Evolutionary conservation across 2,888 invertebrate species (phyloP), one percentile per base, ranked within the genome.

Genomic region (Linnaemya vulpina): DNA sequence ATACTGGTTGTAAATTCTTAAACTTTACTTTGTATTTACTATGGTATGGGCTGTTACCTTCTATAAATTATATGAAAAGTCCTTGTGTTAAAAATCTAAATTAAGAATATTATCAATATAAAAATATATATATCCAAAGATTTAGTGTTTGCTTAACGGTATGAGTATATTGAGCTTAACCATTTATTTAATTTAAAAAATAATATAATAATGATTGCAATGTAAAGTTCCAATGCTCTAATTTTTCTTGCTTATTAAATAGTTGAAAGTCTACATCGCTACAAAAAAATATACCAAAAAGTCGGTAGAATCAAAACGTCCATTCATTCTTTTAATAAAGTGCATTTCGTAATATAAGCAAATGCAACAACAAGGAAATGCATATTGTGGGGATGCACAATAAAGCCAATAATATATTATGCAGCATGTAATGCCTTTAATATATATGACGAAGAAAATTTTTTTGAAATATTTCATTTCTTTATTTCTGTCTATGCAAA

Each of bases 391-490:
- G 8, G 40, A 43, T 17, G 11, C 49, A 67, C 46, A 80, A 22
- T 67, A 80, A 67, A 67, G 67, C 74, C 22, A 80, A 80, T 80
- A 74, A 73, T 74, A 74, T 80, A 67, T 51, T 60, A 67, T 51
- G 60, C 20, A 53, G 65, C 65, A 13, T 40, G 9, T 38, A 40
- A 10, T 46, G 22, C 20, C 15, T n/a, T 3, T 22, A 55, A 9
- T 46, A 35, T 65, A 17, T 55, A 38, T 76, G 20, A 13, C 55
- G 49, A 22, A 55, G 22, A 58, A 22, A 10, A 30, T 40, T 60
- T 80, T 76, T 65, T 67, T 73, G 22, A 55, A 76, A 73, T 40
- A 77, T 80, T 81, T 70, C 71, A 81, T 84, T 81, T 81, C 84
- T 81, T 77, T 74, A 77, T 63, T 77, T 58, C 60, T 77, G 81